phyloP scores from a whole-genome alignment of 2,113 vertebrate species.

The Columba livia region DNA sequence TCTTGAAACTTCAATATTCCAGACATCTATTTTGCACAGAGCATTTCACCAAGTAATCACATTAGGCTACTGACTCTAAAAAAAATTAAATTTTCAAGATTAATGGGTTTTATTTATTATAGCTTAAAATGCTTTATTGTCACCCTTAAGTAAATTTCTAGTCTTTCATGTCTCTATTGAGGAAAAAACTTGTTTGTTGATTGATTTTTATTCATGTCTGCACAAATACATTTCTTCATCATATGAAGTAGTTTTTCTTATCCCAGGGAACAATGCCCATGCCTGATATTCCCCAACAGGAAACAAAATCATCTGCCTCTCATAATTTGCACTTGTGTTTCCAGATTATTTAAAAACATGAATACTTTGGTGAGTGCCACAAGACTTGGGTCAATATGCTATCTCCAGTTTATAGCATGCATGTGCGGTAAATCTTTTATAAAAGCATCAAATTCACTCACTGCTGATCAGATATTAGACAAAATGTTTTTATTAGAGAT shows the following conservation, averaged over 20 bases:
- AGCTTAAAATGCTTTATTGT: neutral
- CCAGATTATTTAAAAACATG: neutral
- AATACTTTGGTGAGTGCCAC: neutral
- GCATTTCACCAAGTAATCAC: neutral
- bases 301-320: neutral
- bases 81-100: slow-evolving; percentile 26
- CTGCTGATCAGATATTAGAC: neutral
- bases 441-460: neutral
- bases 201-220: neutral
- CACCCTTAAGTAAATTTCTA: neutral
- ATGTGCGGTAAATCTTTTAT: neutral
- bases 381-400: neutral
- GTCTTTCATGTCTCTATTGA: neutral
- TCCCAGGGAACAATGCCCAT: rapidly evolving
- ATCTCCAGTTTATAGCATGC: neutral
- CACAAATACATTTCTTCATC: neutral
- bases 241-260: neutral
- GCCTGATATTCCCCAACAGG: neutral
- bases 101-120: slow-evolving; percentile 4
- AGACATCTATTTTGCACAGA: neutral
- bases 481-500: neutral
- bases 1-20: neutral
- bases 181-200: neutral
- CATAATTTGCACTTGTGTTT: neutral
- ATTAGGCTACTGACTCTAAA: neutral